Conservation (phyloP, 2,113 vertebrate genomes). For the Grus americana region DNA sequence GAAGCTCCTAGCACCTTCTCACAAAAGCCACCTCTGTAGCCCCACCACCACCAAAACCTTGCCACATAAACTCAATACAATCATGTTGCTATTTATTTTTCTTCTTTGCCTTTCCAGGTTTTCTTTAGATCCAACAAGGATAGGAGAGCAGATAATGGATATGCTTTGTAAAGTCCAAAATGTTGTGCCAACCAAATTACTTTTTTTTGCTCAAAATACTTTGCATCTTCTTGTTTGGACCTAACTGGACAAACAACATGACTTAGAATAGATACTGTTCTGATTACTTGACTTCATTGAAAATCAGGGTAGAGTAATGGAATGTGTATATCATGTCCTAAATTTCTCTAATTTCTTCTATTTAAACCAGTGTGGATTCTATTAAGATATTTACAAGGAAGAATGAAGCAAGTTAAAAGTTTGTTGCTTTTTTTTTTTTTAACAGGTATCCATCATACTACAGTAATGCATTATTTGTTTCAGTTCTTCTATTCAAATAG, state of each 20-base stretch:
- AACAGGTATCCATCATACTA: neutral
- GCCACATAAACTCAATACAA: too few relatives aligned
- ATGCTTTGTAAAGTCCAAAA: constrained; percentile 57
- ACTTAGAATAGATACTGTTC: constrained; percentile 56
- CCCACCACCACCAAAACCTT: too few relatives aligned
- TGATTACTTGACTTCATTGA: constrained; percentile 56
- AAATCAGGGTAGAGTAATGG: constrained; percentile 39
- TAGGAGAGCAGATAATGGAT: constrained; percentile 35
- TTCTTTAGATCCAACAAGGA: constrained; percentile 58
- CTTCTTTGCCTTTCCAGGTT: constrained; percentile 35
- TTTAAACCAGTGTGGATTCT: neutral
- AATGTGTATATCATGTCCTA: neutral
- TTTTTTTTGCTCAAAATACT: constrained; percentile 66
- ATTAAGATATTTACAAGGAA: neutral
- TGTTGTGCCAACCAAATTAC: constrained; percentile 57
- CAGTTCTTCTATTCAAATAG: neutral
- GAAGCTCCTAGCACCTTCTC: too few relatives aligned
- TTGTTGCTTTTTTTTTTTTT: neutral
- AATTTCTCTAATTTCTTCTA: neutral
- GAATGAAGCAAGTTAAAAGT: neutral
- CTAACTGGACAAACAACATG: constrained; percentile 50
- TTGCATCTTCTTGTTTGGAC: constrained; percentile 64
- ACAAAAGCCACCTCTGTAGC: too few relatives aligned
- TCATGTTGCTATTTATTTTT: neutral
- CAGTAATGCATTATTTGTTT: neutral